Evolutionary conservation across 2,888 invertebrate species (phyloP), one percentile per base, ranked within the genome.

Genomic region (Drosophila austrosaltans): DNA sequence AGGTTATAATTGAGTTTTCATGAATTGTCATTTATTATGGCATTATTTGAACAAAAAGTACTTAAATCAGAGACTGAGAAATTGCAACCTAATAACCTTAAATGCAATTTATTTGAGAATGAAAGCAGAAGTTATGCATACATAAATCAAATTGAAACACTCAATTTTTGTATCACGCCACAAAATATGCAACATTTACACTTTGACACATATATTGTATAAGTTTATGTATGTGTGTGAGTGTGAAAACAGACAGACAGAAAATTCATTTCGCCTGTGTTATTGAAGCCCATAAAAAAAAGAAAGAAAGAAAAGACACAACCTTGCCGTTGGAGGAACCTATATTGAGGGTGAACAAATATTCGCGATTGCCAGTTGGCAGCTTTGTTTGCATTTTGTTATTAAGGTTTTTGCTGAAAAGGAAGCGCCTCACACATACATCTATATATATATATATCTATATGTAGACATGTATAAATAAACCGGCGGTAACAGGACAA

Each of bases 371-470:
- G 58, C 63, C 69, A 65, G 39, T 42, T 64, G 61, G 53, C 66
- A 56, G 69, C 73, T 65, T 73, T 87, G 78, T 83, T 83, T 84
- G 80, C 82, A 84, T 83, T 87, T 77, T 80, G 87, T 80, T 83
- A 83, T 87, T 83, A 87, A 83, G n/a, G n/a, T n/a, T n/a, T n/a
- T n/a, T n/a, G n/a, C 72, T 48, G 58, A 74, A 36, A 73, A 74
- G 76, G 68, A 77, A 54, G 60, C 72, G 69, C 57, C 61, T n/a
- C 42, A 40, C 53, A 66, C 53, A 58, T 59, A 70, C 66, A 73
- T 57, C 78, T 57, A 30, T 30, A 30, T 30, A 30, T 30, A 30
- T 30, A 30, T 30, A 28, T 28, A 28, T 28, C 3, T 30, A 5
- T 30, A 30, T 30, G 30, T 30, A 5, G 68, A 59, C 0, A 16